These are phyloP conservation scores for Drosophila sp. DNA, from an alignment of 1,140 invertebrate species.

Conservation along the genomic window DNA sequence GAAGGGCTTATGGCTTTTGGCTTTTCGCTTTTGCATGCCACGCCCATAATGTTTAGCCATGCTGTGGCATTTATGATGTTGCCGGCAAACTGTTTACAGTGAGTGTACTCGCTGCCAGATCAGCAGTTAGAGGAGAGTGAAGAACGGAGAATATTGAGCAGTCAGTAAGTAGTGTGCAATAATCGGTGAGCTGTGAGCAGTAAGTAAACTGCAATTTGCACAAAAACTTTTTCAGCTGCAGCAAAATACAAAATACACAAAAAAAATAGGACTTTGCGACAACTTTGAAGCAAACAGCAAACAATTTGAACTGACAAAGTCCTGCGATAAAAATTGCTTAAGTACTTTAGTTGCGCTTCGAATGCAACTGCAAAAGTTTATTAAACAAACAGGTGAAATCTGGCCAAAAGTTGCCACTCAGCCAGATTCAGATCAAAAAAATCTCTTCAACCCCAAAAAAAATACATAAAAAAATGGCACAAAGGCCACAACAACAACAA, in stretches of 20 bases:
- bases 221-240: conserved; percentile 50
- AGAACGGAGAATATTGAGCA: conserved; percentile 1
- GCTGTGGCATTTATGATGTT: conserved; percentile 73
- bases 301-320: conserved; percentile 80
- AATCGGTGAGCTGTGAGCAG: conserved; percentile 39
- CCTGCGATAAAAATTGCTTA: conserved; percentile 76
- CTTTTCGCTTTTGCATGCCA: conserved; percentile 55
- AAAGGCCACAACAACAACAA: not conserved
- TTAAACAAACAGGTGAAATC: conserved; percentile 73
- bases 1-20: conserved; percentile 43
- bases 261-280: conserved; percentile 25
- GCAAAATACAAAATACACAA: conserved; percentile 15
- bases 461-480: not conserved
- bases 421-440: conserved; percentile 41
- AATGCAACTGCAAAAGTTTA: conserved; percentile 52
- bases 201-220: conserved; percentile 71
- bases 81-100: conserved; percentile 15
- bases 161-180: not conserved
- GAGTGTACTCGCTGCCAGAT: conserved; percentile 6
- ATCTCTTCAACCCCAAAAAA: conserved; percentile 7
- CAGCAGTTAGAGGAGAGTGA: not conserved
- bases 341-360: conserved; percentile 70
- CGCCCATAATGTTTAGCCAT: conserved; percentile 42
- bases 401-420: conserved; percentile 43
- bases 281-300: conserved; percentile 62